A percentile compares a stretch with the other conserved stretches of the same genome.
Conservation (phyloP, 2,797 vertebrate species). For the Sardinella longiceps region DNA sequence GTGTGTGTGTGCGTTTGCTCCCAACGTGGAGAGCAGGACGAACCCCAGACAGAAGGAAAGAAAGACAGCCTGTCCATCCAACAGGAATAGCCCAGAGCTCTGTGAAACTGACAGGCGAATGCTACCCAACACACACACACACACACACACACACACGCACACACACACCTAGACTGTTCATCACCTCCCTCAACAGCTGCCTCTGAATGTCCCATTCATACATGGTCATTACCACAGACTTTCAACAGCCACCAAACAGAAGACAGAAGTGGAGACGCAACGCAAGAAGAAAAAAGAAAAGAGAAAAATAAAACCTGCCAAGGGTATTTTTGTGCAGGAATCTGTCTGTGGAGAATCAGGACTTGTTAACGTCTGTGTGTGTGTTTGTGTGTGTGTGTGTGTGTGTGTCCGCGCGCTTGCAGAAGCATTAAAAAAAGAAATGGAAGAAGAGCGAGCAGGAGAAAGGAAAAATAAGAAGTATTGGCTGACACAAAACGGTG, state of each 20-base stretch:
- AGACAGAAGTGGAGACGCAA: neutral
- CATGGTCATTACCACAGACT: neutral
- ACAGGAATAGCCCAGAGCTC: neutral
- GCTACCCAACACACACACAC: neutral
- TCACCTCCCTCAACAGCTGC: neutral
- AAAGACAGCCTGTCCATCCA: neutral
- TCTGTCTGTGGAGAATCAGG: neutral
- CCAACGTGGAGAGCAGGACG: neutral
- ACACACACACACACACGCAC: neutral
- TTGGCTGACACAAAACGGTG: constrained; percentile 29
- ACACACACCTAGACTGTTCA: neutral
- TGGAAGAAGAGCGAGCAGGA: neutral
- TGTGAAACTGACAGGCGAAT: neutral
- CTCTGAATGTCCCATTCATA: neutral
- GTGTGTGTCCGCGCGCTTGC: too few relatives aligned
- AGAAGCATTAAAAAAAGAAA: neutral
- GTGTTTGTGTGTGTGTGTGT: too few relatives aligned
- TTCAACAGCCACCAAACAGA: neutral
- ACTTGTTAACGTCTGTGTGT: too few relatives aligned
- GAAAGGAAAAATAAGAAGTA: constrained; percentile 35
- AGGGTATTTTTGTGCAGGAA: neutral
- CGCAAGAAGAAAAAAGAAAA: neutral
- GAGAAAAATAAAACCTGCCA: too few relatives aligned
- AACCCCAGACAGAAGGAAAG: neutral
- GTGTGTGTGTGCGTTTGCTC: neutral